These are phyloP conservation scores for Telenomus remus DNA, from an alignment of 1,140 invertebrate species.

Conservation along the genomic window DNA sequence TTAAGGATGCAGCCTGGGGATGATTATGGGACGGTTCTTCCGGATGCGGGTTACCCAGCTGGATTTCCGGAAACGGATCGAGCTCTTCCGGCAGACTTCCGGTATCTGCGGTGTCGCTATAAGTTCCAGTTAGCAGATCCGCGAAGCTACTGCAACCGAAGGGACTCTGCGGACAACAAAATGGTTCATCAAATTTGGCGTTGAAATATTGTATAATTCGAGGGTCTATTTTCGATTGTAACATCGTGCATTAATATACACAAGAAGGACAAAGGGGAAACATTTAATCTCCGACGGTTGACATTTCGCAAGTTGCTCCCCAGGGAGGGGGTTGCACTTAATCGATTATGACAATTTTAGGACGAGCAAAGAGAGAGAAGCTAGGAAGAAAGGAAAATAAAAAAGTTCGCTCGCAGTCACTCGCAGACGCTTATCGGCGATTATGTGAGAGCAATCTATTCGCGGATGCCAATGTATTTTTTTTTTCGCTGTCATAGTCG, in stretches of 20 bases:
- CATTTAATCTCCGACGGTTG: conserved; percentile 68
- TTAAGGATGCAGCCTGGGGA: conserved; percentile 69
- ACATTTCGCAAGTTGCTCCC: conserved; percentile 68
- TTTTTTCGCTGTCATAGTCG: conserved; percentile 30
- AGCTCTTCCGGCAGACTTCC: conserved; percentile 74
- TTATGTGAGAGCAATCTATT: conserved; percentile 33
- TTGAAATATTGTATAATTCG: too few relatives aligned
- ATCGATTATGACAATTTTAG: background rate
- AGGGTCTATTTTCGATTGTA: too few relatives aligned
- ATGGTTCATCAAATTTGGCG: too few relatives aligned
- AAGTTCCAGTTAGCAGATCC: conserved; percentile 79
- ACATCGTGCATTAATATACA: conserved; percentile 8
- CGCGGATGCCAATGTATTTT: conserved; percentile 42
- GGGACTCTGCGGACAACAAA: conserved; percentile 74
- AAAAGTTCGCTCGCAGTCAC: conserved; percentile 21
- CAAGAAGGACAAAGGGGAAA: conserved; percentile 30
- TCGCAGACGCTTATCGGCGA: conserved; percentile 36
- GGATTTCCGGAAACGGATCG: conserved; percentile 75
- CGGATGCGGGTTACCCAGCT: conserved; percentile 67
- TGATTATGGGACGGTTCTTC: conserved; percentile 65
- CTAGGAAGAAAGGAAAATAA: conserved; percentile 5
- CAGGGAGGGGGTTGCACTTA: conserved; percentile 27
- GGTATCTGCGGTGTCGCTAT: conserved; percentile 74
- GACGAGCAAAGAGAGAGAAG: background rate
- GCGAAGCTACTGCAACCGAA: conserved; percentile 80